Conservation (phyloP, 2,797 vertebrate species). For the Enteromius viviparus region DNA sequence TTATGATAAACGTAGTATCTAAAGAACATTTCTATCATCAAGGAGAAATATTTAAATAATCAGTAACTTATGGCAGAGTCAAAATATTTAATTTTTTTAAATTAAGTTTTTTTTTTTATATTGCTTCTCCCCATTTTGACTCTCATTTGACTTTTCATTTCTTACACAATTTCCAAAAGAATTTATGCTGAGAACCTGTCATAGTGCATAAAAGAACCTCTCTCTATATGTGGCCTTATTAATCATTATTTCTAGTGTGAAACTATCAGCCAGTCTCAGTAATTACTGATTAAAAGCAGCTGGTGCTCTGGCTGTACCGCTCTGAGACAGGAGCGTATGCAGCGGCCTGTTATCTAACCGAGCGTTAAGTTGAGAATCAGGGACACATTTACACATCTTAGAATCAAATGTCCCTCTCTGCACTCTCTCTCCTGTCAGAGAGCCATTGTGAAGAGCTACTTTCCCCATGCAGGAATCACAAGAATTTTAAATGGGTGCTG, state of each 20-base stretch:
- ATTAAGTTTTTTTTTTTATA: constrained; percentile 58
- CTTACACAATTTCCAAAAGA: constrained; percentile 66
- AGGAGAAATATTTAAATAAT: constrained; percentile 4
- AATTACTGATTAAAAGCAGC: constrained; percentile 79
- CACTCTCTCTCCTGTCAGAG: constrained; percentile 63
- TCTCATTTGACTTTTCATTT: constrained; percentile 68
- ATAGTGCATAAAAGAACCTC: constrained; percentile 67
- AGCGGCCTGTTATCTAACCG: constrained; percentile 58
- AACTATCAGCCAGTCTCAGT: constrained; percentile 77
- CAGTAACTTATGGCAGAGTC: background rate
- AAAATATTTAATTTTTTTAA: constrained; percentile 7
- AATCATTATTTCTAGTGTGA: constrained; percentile 77
- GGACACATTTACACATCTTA: constrained; percentile 79
- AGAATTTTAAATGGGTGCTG: constrained; percentile 76
- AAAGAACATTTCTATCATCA: constrained; percentile 30
- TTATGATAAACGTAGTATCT: background rate
- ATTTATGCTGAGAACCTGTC: constrained; percentile 48
- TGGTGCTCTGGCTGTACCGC: constrained; percentile 47
- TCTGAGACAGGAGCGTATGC: constrained; percentile 47
- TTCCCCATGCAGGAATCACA: constrained; percentile 74
- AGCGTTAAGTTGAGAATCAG: constrained; percentile 72
- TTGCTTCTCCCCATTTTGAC: constrained; percentile 65
- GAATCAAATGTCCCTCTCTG: constrained; percentile 54
- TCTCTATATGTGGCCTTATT: constrained; percentile 71
- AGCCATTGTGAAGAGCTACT: constrained; percentile 75